These are phyloP conservation scores for Globodera ellingtonae DNA, from an alignment of 1,140 invertebrate genomes.

Conservation along the genomic window DNA sequence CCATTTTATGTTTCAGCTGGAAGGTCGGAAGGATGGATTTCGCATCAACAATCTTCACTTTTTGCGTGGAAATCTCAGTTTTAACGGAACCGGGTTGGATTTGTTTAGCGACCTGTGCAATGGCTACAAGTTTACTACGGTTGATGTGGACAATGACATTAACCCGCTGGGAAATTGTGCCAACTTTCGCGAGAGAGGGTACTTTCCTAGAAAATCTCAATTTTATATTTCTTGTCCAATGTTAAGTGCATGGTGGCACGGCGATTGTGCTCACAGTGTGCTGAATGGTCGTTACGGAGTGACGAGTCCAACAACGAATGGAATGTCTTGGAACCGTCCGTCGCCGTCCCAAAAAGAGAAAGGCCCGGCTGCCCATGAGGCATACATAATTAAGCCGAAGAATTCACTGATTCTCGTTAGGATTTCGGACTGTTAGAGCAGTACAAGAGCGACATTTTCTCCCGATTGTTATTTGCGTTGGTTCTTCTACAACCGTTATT, in stretches of 20 bases:
- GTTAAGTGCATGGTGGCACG: slow-evolving; percentile 21
- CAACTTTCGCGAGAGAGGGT: slow-evolving; percentile 18
- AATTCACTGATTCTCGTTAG: not conserved
- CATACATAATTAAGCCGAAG: slow-evolving; percentile 2
- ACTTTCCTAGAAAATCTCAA: not conserved
- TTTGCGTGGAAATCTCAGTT: slow-evolving; percentile 20
- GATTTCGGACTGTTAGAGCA: not conserved
- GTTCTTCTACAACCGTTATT: too few relatives aligned
- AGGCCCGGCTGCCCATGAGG: not conserved
- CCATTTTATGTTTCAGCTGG: slow-evolving; percentile 15
- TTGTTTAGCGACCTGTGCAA: slow-evolving; percentile 4
- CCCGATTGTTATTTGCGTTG: too few relatives aligned
- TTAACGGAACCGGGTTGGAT: not conserved
- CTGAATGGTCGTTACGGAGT: slow-evolving; percentile 18
- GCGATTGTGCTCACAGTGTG: slow-evolving; percentile 6
- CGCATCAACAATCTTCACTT: slow-evolving; percentile 19
- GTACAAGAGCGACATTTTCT: too few relatives aligned
- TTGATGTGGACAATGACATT: slow-evolving; percentile 18
- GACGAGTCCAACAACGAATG: not conserved
- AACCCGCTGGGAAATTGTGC: slow-evolving; percentile 12
- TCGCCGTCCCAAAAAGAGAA: not conserved
- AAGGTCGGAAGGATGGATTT: slow-evolving; percentile 1
- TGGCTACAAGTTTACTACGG: slow-evolving; percentile 11
- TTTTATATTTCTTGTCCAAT: not conserved
- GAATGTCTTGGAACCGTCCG: not conserved